A percentile compares a stretch with the other conserved stretches of the same genome.
These are phyloP conservation scores for Zosterops borbonicus DNA, from an alignment of 2,113 vertebrate species.

Conservation along the genomic window DNA sequence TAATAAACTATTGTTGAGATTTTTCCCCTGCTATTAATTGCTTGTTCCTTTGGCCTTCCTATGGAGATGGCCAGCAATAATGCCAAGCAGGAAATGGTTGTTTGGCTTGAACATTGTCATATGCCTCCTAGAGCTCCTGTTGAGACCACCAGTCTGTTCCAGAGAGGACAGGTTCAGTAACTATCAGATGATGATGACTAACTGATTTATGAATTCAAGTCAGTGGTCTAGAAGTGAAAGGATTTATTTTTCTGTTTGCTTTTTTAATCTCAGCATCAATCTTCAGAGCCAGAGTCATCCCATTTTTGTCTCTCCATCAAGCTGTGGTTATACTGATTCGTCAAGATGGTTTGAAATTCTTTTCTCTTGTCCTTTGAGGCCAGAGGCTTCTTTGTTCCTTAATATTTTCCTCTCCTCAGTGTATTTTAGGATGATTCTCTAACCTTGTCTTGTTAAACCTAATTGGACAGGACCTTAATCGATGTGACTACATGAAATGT, in stretches of 20 bases:
- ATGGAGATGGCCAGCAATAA: not conserved
- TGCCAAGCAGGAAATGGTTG: not conserved
- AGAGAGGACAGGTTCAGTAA: not conserved
- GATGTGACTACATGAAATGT: not conserved
- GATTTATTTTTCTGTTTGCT: not conserved
- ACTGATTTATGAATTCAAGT: not conserved
- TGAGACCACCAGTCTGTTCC: not conserved
- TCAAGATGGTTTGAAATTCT: conserved; percentile 29
- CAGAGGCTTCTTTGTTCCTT: conserved; percentile 16
- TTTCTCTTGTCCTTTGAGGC: conserved; percentile 2
- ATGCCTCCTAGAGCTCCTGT: not conserved
- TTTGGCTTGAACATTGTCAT: not conserved
- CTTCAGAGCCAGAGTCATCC: not conserved
- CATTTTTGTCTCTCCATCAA: conserved; percentile 24
- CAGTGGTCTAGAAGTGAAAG: conserved; percentile 30
- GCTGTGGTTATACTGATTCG: not conserved
- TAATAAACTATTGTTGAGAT: not conserved
- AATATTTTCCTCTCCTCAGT: not conserved
- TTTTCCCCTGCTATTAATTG: not conserved
- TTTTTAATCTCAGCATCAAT: not conserved
- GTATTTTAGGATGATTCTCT: conserved; percentile 1
- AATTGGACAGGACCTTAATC: conserved; percentile 29
- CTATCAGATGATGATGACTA: conserved; percentile 17
- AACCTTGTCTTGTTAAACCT: conserved; percentile 25
- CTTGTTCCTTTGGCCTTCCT: not conserved